phyloP scores from a whole-genome alignment of 2,113 vertebrate species.

The Scatophagus argus region DNA sequence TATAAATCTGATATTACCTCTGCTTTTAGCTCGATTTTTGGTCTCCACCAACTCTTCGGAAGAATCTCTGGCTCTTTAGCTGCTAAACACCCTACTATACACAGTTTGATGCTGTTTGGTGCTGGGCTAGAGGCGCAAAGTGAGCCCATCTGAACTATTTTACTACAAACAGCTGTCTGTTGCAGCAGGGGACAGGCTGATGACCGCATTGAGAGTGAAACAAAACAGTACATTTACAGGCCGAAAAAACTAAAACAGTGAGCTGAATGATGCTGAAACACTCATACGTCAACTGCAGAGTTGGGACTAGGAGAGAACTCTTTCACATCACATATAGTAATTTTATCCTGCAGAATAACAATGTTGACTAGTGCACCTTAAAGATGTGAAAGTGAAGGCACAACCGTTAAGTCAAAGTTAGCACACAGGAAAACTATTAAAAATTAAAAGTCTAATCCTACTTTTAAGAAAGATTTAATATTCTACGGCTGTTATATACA shows the following conservation, averaged over 20 bases:
- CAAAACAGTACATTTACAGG: not conserved
- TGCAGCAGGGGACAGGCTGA: not conserved
- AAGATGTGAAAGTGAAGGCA: not conserved
- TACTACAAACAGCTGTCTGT: not conserved
- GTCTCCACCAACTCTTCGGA: not conserved
- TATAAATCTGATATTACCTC: not conserved
- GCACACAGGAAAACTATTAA: no score
- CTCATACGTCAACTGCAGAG: no score
- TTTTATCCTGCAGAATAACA: no score
- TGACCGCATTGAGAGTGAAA: not conserved
- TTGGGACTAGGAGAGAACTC: no score
- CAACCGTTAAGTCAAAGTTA: no score
- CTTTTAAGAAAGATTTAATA: no score
- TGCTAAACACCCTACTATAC: not conserved
- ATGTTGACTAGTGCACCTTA: not conserved
- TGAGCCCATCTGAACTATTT: not conserved
- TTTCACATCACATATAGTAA: no score
- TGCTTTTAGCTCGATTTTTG: not conserved
- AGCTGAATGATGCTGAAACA: not conserved
- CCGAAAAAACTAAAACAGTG: not conserved
- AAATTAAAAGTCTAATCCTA: no score
- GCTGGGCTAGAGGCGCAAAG: no score
- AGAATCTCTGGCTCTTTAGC: not conserved
- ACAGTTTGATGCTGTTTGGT: not conserved
- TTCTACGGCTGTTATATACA: no score